Base-by-base conservation (phyloP, 2,797 vertebrate genomes). In the Neoniphon sammara region DNA sequence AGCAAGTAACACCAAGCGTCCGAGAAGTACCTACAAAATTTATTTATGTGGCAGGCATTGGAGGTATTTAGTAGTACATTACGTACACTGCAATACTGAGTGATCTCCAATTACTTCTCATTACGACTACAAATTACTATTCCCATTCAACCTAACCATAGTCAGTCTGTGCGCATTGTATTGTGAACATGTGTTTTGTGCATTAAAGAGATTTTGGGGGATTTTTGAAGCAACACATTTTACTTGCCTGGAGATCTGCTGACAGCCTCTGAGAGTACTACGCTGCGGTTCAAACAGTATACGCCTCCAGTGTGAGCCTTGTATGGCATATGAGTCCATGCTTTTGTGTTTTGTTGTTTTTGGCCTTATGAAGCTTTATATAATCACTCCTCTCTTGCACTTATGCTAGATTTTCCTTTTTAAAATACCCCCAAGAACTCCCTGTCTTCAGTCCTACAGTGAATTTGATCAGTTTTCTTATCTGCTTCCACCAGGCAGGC, bases 11-110 rank as follows among this genome's bases (percentile, higher is more conserved):
- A 74, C 65, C 70, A 11, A 7, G 34, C 2, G 34, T 12, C 25
- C 36, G 15, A 30, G 12, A 27, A 12, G 56, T 56, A 77, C 52
- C 66, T 79, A 79, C 73, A 68, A 64, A 81, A 86, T 83, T 82
- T 58, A n/a, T n/a, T 47, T 23, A 14, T 12, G 14, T 42, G 42
- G 5, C 27, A 42, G 30, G 63, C 52, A 63, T 62, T 62, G 34
- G 54, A 62, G 63, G 70, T 64, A 84, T 88, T 80, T 49, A 81
- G 82, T 86, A 78, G 84, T 85, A 75, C 69, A 79, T 81, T 58
- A 66, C 75, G 81, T 69, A 65, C 36, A 7, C 49, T 20, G 25
- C 77, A 18, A 58, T 53, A 42, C 54, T 81, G 27, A 30, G 53
- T 23, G 58, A 71, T 58, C 72, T 88, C 76, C 46, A 15, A 59